Base-by-base conservation (phyloP, 2,888 invertebrate species). In the Zootermopsis nevadensis region DNA sequence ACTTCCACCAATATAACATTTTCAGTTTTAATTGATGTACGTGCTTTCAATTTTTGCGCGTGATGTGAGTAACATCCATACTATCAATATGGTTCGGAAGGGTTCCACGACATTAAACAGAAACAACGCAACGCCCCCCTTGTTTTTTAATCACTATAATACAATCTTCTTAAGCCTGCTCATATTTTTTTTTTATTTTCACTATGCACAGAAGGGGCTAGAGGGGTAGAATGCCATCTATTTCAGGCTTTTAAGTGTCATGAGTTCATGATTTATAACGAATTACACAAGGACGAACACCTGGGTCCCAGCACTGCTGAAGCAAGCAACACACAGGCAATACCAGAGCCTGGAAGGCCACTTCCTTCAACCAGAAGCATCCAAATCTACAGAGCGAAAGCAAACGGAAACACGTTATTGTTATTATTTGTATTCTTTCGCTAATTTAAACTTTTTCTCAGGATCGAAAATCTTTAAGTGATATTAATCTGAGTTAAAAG, bases 191-290 rank as follows among this genome's bases (percentile, higher is more conserved):
- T 69, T 81, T 53, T 53, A 53, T 81, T 82, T 82, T 38, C 48
- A 53, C 27, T 31, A 31, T 55, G 66, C 42, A 53, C 35, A 72
- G 74, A 74, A n/a, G 33, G 27, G 27, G 15, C 31, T 31, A 0
- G 67, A 2, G 69, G 33, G 33, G 33, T 7, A 69, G 69, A 80
- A 67, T 77, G 82, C 81, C 81, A 81, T 84, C 84, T 83, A 84
- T 84, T 84, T 83, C 81, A 80, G 82, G 85, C 84, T 85, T 84
- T 85, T 85, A 84, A 84, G 83, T 84, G 84, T 83, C 83, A 82
- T 77, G 77, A 81, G 84, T 77, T 85, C 82, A 84, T 84, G 85
- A 85, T 85, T 85, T 85, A 85, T 85, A 85, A 81, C 84, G 84
- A 84, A 84, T 85, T 85, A 85, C 80, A 31, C 76, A 53, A 35